Evolutionary conservation across 2,888 invertebrate species (phyloP), one percentile per base, ranked within the genome.

Genomic region (Panorpa germanica): DNA sequence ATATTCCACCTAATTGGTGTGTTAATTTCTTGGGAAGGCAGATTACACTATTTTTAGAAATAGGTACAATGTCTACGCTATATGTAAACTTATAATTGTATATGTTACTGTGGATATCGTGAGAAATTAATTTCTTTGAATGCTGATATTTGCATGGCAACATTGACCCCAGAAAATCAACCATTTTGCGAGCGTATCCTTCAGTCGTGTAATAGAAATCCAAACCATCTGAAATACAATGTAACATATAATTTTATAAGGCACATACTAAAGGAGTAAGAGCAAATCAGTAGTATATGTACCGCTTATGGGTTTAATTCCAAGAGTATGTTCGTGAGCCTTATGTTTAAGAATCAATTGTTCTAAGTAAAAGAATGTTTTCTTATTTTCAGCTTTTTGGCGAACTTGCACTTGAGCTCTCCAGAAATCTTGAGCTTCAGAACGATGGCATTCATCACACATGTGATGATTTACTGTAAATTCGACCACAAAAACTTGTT

Each of bases 361-460:
- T 49, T 99, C 98, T 45, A 99, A 60, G 48, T 95, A 98, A 51
- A 78, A 96, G 46, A 99, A 82, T 0, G 96, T 96, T 54, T 95
- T 96, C 49, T 91, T 88, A 53, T 95, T 96, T 40, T 80, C 78
- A 1, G 83, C 71, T 34, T 77, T 69, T 45, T 86, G 86, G 17
- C 88, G 60, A 5, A 88, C 74, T 70, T 96, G 78, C 31, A 85
- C 81, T 51, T 85, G 44, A 22, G 95, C 88, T 44, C 82, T 76
- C 98, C 98, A 98, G 49, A 73, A 98, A 55, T 98, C 82, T 51
- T 99, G 91, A 0, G 96, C 96, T 54, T 99, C 96, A 0, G 78
- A 71, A 10, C 93, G 70, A 52, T 96, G 95, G 51, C 98, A 99
- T 34, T 91, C 88, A 47, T 85, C 82, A 52, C 98, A 99, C 85